Percentiles rank a stretch among this genome's conserved stretches.
phyloP scores from a whole-genome alignment of 2,888 invertebrate species.

The Orthosia cruda region DNA sequence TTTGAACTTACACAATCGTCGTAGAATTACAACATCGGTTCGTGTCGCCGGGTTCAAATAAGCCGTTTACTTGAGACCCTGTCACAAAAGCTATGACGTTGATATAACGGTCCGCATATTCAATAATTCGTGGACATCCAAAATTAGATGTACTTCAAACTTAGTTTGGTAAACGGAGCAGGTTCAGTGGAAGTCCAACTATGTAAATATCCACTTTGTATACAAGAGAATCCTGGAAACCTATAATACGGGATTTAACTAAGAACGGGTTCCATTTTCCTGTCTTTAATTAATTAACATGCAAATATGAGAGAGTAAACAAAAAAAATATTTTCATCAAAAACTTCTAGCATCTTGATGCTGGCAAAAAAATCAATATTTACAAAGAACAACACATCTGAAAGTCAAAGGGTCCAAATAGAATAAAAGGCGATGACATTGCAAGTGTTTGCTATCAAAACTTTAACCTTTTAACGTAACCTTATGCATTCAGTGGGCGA shows the following conservation, averaged over 20 bases:
- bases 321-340: not conserved
- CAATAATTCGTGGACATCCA: conserved; percentile 34
- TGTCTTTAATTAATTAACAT: conserved; percentile 17
- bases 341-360: not conserved
- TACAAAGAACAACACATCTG: not conserved
- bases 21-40: conserved; percentile 67
- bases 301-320: not conserved
- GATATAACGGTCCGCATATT: conserved; percentile 23
- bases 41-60: conserved; percentile 46
- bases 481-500: conserved; percentile 67
- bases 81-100: conserved; percentile 37
- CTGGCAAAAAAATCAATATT: not conserved
- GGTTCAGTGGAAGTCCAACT: conserved; percentile 6
- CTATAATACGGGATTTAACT: conserved; percentile 3
- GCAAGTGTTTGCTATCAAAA: conserved; percentile 69
- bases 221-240: conserved; percentile 5
- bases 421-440: conserved; percentile 61
- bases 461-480: conserved; percentile 67
- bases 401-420: conserved; percentile 28
- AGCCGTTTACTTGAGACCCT: conserved; percentile 45
- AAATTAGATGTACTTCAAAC: conserved; percentile 20
- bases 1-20: conserved; percentile 68
- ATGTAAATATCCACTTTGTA: conserved; percentile 30
- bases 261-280: not conserved
- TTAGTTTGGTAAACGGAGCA: conserved; percentile 15